phyloP scores from a whole-genome alignment of 2,888 invertebrate species.

The Diaprepes abbreviatus region DNA sequence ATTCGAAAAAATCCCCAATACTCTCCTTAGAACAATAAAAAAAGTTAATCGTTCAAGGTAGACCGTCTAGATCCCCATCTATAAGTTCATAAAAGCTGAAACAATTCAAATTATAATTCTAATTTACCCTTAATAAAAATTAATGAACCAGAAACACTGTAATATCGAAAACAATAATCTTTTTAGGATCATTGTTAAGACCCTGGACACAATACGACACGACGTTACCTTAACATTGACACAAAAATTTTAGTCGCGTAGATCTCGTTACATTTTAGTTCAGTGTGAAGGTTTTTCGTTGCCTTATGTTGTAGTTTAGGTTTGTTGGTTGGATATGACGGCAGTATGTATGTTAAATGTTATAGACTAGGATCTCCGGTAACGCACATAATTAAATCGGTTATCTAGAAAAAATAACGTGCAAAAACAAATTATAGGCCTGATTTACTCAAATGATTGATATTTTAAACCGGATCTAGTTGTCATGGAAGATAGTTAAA shows the following conservation, averaged over 20 bases:
- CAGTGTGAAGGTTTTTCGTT: constrained; percentile 40
- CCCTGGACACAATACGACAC: constrained; percentile 26
- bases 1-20: too few relatives aligned
- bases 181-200: constrained; percentile 16
- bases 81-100: background rate
- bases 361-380: constrained; percentile 8
- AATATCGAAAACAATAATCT: constrained; percentile 28
- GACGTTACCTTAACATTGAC: constrained; percentile 43
- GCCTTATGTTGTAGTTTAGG: background rate
- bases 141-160: constrained; percentile 24
- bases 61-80: too few relatives aligned
- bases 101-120: constrained; percentile 2
- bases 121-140: constrained; percentile 33
- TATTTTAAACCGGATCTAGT: too few relatives aligned
- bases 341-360: background rate
- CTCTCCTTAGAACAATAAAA: too few relatives aligned
- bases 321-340: too few relatives aligned
- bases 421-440: too few relatives aligned
- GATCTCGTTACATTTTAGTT: constrained; percentile 39
- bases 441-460: too few relatives aligned
- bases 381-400: too few relatives aligned
- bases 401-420: too few relatives aligned
- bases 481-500: too few relatives aligned
- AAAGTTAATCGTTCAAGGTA: background rate
- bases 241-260: constrained; percentile 35